Evolutionary conservation across 2,113 vertebrate genomes (phyloP).

Genomic region (Stigmatopora nigra): DNA sequence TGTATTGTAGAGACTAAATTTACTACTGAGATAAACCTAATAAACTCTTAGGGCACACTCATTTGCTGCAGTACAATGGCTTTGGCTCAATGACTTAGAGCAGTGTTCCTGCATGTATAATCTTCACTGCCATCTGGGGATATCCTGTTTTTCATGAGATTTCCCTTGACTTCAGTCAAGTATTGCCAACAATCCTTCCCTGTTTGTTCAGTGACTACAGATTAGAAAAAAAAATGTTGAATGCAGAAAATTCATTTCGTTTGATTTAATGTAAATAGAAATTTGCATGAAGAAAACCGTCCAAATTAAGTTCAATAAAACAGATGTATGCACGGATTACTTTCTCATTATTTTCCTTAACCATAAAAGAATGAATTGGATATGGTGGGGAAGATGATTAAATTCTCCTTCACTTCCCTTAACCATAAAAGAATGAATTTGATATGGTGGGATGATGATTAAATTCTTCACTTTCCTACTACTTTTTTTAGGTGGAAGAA

Average conservation of each 20-base stretch:
- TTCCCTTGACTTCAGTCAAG: constrained; percentile 6
- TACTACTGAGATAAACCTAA: not conserved
- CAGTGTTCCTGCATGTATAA: no score
- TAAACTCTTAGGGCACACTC: not conserved
- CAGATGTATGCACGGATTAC: not conserved
- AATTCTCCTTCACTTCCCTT: no score
- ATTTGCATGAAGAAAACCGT: not conserved
- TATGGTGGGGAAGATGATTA: no score
- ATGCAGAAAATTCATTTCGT: not conserved
- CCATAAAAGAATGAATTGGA: no score
- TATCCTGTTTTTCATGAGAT: constrained; percentile 6
- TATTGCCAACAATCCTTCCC: not conserved
- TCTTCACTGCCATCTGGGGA: not conserved
- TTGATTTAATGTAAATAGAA: not conserved
- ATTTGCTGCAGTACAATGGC: not conserved
- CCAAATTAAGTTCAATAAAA: not conserved
- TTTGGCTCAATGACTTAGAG: not conserved
- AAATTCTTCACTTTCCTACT: not conserved
- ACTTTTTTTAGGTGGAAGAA: constrained; percentile 80
- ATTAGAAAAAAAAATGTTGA: not conserved
- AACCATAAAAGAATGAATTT: not conserved
- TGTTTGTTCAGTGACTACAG: not conserved
- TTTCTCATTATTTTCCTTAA: no score
- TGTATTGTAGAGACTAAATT: not conserved
- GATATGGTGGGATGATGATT: not conserved